Base-by-base conservation (phyloP, 2,888 invertebrate genomes). In the Idaea biselata region DNA sequence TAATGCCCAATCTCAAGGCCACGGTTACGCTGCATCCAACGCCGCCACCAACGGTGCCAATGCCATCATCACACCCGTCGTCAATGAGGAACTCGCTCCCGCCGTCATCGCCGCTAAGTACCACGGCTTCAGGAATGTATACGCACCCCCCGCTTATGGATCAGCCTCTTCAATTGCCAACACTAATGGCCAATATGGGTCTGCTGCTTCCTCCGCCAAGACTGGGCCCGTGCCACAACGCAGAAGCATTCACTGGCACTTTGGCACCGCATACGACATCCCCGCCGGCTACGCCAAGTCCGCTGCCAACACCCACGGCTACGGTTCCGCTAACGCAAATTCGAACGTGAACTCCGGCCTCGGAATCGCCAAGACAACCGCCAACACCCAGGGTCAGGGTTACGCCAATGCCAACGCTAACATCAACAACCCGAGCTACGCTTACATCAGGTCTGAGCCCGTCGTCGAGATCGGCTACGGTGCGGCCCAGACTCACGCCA, bases 201-300 rank as follows among this genome's bases (percentile, higher is more conserved):
- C 70, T 18, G 81, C 80, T 32, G 66, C 75, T 31, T 78, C 83
- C 14, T 76, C 82, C 5, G 84, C 84, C 62, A 83, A 81, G 63
- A 64, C 76, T 32, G 59, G 60, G 8, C 54, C 57, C 53, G 62
- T 65, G 16, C 64, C 73, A 61, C 74, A 74, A 59, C 76, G 81
- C 58, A 82, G 80, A 61, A 77, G 79, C 60, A 83, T 86, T 74
- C 80, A 81, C 64, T 91, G 91, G 91, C 86, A 80, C 55, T 90
- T 91, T 68, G 91, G 91, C 16, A 86, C 88, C 25, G 69, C 77
- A 1, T 91, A 90, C 68, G 82, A 81, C 60, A 66, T 66, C 14
- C 88, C 87, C n/a, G 73, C 80, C 33, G 71, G 71, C 53, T 70
- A 68, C 62, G 78, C 80, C 60, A 78, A 79, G 55, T 79, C 81